phyloP scores from a whole-genome alignment of 2,113 vertebrate genomes.

The Misgurnus anguillicaudatus region DNA sequence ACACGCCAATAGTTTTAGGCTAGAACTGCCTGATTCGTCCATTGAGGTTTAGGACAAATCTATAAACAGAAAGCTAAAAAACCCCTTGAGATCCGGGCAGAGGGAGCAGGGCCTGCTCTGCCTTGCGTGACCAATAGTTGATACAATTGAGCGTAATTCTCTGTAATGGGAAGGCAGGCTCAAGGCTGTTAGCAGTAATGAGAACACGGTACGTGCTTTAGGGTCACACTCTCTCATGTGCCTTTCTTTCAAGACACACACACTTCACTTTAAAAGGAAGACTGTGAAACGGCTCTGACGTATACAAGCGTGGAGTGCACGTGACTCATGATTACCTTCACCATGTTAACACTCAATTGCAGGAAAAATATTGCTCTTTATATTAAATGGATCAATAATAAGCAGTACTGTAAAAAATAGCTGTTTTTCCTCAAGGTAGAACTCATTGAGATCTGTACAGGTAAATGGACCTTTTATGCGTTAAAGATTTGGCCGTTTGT shows the following conservation, averaged over 20 bases:
- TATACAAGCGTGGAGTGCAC: neutral
- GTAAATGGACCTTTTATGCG: neutral
- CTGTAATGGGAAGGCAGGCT: conserved; percentile 69
- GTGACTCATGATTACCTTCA: neutral
- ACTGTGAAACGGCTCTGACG: conserved; percentile 4
- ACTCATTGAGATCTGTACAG: neutral
- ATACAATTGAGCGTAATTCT: conserved; percentile 73
- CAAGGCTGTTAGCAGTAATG: conserved; percentile 73
- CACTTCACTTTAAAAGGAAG: conserved; percentile 30
- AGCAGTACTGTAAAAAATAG: neutral
- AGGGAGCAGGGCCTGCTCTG: conserved; percentile 63
- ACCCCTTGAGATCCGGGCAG: conserved; percentile 60
- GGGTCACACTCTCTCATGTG: conserved; percentile 37
- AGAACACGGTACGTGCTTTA: conserved; percentile 66
- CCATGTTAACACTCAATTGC: neutral
- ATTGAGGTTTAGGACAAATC: conserved; percentile 62
- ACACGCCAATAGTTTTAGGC: neutral
- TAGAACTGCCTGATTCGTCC: conserved; percentile 38
- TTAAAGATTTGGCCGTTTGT: neutral
- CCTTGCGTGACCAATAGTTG: conserved; percentile 66
- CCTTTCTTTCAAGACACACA: conserved; percentile 24
- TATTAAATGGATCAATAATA: neutral
- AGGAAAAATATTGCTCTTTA: conserved; percentile 2
- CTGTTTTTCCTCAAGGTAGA: conserved; percentile 5
- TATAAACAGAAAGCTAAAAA: conserved; percentile 47